These are phyloP conservation scores for Sericinus montela DNA, from an alignment of 2,888 invertebrate species.

Conservation along the genomic window DNA sequence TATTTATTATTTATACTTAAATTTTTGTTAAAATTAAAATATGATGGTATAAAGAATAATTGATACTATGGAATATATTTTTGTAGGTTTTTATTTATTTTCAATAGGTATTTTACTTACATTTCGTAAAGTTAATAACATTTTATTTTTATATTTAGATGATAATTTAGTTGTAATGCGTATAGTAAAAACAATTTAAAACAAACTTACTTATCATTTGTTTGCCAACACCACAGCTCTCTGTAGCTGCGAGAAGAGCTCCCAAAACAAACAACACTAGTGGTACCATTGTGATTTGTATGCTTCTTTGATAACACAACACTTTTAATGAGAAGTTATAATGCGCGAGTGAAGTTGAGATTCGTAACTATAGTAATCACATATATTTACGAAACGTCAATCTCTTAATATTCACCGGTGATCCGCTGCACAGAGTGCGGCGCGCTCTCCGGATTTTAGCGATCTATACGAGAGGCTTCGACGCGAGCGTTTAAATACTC, in stretches of 20 bases:
- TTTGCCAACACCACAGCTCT: conserved; percentile 70
- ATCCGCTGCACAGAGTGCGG: conserved; percentile 74
- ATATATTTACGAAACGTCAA: conserved; percentile 77
- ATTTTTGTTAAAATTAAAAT: too few species aligned
- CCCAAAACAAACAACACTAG: conserved; percentile 78
- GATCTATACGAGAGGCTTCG: conserved; percentile 52
- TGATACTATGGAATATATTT: too few species aligned
- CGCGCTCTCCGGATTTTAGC: conserved; percentile 71
- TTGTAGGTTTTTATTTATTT: too few species aligned
- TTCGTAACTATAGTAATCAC: conserved; percentile 74
- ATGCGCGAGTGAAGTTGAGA: conserved; percentile 62
- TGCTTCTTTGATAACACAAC: conserved; percentile 47
- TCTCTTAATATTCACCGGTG: conserved; percentile 55
- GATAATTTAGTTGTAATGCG: too few species aligned
- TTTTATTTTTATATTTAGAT: too few species aligned
- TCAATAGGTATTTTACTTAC: too few species aligned
- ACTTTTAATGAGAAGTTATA: conserved; percentile 56
- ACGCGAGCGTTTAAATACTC: conserved; percentile 59
- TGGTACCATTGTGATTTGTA: conserved; percentile 57
- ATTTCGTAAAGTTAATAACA: too few species aligned
- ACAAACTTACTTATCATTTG: conserved; percentile 67
- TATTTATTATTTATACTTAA: too few species aligned
- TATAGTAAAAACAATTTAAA: conserved; percentile 2
- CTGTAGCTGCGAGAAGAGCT: conserved; percentile 62
- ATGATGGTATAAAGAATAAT: too few species aligned